These are phyloP conservation scores for Drosophila persimilis DNA, from an alignment of 1,140 invertebrate species.

Conservation along the genomic window DNA sequence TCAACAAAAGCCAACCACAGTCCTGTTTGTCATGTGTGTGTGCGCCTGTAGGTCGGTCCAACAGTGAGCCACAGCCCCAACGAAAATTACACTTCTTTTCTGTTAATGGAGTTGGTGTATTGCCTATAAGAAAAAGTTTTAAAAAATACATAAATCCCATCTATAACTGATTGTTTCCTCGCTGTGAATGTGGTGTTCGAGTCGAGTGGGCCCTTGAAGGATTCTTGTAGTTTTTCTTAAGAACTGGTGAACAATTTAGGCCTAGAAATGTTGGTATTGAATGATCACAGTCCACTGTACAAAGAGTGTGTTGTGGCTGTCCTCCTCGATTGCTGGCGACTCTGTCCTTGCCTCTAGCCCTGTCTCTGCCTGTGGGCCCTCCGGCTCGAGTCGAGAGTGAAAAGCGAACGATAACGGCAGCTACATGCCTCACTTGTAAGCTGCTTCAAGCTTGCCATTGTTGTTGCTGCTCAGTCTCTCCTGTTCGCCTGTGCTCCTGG, in stretches of 20 bases:
- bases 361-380: slow-evolving; percentile 20
- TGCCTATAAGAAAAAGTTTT: too few relatives aligned
- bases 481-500: slow-evolving; percentile 32
- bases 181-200: too few relatives aligned
- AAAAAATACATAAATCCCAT: too few relatives aligned
- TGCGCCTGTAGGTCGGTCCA: slow-evolving; percentile 12
- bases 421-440: slow-evolving; percentile 79
- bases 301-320: slow-evolving; percentile 27
- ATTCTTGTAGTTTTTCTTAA: too few relatives aligned
- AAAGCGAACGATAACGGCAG: slow-evolving; percentile 78
- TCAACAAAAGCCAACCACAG: slow-evolving; percentile 79
- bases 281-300: slow-evolving; percentile 18
- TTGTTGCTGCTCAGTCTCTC: slow-evolving; percentile 39
- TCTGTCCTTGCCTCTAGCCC: slow-evolving; percentile 1
- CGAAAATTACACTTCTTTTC: not conserved
- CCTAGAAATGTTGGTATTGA: too few relatives aligned
- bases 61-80: slow-evolving; percentile 18
- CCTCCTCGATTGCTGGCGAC: slow-evolving; percentile 19
- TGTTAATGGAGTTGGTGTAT: too few relatives aligned
- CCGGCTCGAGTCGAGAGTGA: slow-evolving; percentile 57
- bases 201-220: too few relatives aligned
- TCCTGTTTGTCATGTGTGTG: slow-evolving; percentile 32
- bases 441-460: slow-evolving; percentile 73
- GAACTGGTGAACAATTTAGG: too few relatives aligned
- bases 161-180: too few relatives aligned